These are phyloP conservation scores for Limonius californicus DNA, from an alignment of 1,140 invertebrate genomes.

Conservation along the genomic window DNA sequence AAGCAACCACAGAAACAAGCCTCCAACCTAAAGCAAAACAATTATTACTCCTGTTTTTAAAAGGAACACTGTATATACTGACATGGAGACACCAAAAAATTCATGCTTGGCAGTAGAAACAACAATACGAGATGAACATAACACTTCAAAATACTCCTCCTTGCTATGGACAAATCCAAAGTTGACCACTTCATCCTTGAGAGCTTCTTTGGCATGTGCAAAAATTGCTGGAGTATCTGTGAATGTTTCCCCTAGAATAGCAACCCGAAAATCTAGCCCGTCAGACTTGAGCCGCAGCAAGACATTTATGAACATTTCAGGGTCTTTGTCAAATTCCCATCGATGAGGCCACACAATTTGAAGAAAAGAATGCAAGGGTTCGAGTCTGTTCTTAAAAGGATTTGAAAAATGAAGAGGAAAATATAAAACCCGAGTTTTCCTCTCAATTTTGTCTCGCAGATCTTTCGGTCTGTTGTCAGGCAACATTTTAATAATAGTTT, in stretches of 20 bases:
- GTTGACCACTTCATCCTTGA: slow-evolving; percentile 55
- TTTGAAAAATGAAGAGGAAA: slow-evolving; percentile 58
- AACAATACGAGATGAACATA: slow-evolving; percentile 58
- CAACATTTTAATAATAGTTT: slow-evolving; percentile 61
- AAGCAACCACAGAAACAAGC: slow-evolving; percentile 64
- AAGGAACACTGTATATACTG: slow-evolving; percentile 43
- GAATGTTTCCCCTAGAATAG: slow-evolving; percentile 61
- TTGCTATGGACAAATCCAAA: slow-evolving; percentile 60
- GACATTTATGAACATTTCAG: slow-evolving; percentile 60
- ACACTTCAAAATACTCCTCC: slow-evolving; percentile 56
- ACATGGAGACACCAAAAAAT: slow-evolving; percentile 74
- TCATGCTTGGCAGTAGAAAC: slow-evolving; percentile 74
- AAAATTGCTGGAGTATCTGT: slow-evolving; percentile 56
- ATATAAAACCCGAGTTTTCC: slow-evolving; percentile 64
- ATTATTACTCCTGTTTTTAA: too few species aligned
- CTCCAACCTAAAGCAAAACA: slow-evolving; percentile 57
- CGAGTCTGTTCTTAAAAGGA: slow-evolving; percentile 31
- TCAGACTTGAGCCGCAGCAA: slow-evolving; percentile 55
- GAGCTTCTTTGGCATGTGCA: slow-evolving; percentile 48
- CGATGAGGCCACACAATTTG: slow-evolving; percentile 75
- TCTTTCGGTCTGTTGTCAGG: slow-evolving; percentile 61
- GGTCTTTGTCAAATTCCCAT: slow-evolving; percentile 80
- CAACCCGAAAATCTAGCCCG: slow-evolving; percentile 56
- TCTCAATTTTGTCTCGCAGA: slow-evolving; percentile 53
- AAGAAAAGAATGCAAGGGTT: slow-evolving; percentile 38